A percentile compares a stretch with the other conserved stretches of the same genome.
These are phyloP conservation scores for Myocastor coypus DNA, from an alignment of 2,113 vertebrate genomes.

Conservation along the genomic window DNA sequence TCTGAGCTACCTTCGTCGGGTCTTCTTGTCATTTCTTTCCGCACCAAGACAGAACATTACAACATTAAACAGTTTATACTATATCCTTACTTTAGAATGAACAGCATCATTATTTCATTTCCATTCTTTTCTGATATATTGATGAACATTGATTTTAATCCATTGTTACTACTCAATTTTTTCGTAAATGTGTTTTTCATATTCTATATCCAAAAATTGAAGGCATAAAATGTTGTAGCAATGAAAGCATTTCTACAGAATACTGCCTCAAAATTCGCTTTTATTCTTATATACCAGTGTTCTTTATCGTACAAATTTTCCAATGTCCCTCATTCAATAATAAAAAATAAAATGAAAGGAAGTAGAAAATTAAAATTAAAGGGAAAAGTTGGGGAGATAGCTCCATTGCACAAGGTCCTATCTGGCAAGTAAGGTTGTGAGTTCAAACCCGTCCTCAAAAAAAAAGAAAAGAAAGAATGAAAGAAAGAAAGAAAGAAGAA, in stretches of 20 bases:
- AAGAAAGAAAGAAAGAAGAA: too few species aligned
- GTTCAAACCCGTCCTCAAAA: too few species aligned
- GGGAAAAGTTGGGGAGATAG: too few species aligned
- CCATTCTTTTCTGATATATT: neutral
- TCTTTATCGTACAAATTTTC: neutral
- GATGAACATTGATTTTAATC: neutral
- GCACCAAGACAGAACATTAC: too few species aligned
- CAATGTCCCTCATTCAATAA: neutral
- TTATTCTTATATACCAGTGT: neutral
- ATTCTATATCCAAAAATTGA: neutral
- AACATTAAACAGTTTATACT: neutral
- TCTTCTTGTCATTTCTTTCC: too few species aligned
- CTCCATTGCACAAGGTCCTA: too few species aligned
- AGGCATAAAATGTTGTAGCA: neutral
- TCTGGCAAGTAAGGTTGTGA: too few species aligned
- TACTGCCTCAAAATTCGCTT: neutral
- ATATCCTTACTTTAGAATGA: neutral
- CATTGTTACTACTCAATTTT: neutral
- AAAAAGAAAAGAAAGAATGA: too few species aligned
- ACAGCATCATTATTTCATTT: neutral
- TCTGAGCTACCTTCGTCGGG: too few species aligned
- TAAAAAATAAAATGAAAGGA: neutral
- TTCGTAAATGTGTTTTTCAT: neutral
- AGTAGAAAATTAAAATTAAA: neutral
- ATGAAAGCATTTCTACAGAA: too few species aligned